Evolutionary conservation across 1,140 invertebrate genomes (phyloP).

Genomic region (Platyscapa corneri): DNA sequence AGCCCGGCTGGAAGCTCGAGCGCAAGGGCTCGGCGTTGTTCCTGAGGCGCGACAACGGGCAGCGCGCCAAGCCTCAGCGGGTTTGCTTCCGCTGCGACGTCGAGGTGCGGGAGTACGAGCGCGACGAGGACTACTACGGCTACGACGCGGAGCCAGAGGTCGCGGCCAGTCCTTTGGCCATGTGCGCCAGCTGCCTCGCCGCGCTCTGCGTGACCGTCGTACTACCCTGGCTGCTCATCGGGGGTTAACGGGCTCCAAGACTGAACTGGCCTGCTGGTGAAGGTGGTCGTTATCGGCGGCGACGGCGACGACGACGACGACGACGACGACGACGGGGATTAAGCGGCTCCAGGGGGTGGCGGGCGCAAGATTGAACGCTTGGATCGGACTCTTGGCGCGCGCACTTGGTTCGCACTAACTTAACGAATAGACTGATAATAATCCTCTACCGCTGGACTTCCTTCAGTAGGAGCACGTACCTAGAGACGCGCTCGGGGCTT

Average conservation of each 20-base stretch:
- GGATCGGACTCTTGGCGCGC: too few species aligned
- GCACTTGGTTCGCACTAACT: background rate
- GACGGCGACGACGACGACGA: too few species aligned
- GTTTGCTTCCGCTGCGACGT: slow-evolving; percentile 75
- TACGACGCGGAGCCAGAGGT: slow-evolving; percentile 32
- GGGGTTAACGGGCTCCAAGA: slow-evolving; percentile 59
- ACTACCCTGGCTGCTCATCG: slow-evolving; percentile 71
- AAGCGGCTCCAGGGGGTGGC: too few species aligned
- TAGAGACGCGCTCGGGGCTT: background rate
- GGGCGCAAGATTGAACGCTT: too few species aligned
- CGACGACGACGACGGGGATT: too few species aligned
- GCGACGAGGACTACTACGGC: slow-evolving; percentile 65
- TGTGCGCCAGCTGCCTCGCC: slow-evolving; percentile 71
- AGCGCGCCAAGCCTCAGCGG: slow-evolving; percentile 61
- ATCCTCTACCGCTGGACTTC: background rate
- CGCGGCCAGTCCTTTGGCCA: slow-evolving; percentile 66
- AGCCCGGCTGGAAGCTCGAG: slow-evolving; percentile 75
- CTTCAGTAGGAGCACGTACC: background rate
- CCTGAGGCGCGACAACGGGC: slow-evolving; percentile 68
- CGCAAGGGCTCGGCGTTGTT: slow-evolving; percentile 71
- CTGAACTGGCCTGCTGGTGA: background rate
- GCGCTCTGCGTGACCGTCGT: slow-evolving; percentile 71
- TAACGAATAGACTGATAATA: slow-evolving; percentile 23
- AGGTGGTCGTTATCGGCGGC: too few species aligned
- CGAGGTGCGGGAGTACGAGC: slow-evolving; percentile 72